Conservation (phyloP, 1,140 invertebrate genomes). For the Cecropterus lyciades region DNA sequence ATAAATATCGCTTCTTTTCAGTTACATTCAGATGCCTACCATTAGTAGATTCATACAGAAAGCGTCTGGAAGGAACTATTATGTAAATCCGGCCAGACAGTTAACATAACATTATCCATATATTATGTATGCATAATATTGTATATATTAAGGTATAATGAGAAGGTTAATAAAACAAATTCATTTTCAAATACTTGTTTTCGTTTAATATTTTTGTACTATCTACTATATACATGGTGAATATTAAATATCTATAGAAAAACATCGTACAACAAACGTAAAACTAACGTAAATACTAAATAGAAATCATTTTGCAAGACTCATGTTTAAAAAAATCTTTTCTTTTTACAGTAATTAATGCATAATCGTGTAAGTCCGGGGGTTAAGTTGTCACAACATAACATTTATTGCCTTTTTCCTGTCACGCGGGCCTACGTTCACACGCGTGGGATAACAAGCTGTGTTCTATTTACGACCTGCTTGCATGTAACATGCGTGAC, state of each 20-base stretch:
- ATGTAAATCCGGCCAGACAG: no score
- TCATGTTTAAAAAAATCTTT: constrained; percentile 8
- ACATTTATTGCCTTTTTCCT: no score
- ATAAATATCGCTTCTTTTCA: no score
- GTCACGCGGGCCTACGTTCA: no score
- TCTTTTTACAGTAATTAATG: constrained; percentile 2
- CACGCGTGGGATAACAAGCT: no score
- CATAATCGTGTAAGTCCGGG: no score
- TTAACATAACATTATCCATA: no score
- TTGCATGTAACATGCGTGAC: no score
- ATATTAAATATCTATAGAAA: constrained; percentile 78
- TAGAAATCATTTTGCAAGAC: constrained; percentile 45
- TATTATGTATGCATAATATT: no score
- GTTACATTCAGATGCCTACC: constrained; percentile 62
- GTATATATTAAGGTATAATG: no score
- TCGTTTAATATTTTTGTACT: constrained; percentile 82
- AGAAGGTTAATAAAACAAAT: constrained; percentile 39
- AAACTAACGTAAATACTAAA: constrained; percentile 55
- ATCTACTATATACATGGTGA: constrained; percentile 80
- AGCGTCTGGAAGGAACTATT: constrained; percentile 40
- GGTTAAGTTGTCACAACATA: no score
- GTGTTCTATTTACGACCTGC: no score
- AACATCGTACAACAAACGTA: constrained; percentile 72
- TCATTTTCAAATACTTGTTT: constrained; percentile 64
- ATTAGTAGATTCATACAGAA: constrained; percentile 57